These are phyloP conservation scores for Anagyrus pseudococci DNA, from an alignment of 2,888 invertebrate species.

Conservation along the genomic window DNA sequence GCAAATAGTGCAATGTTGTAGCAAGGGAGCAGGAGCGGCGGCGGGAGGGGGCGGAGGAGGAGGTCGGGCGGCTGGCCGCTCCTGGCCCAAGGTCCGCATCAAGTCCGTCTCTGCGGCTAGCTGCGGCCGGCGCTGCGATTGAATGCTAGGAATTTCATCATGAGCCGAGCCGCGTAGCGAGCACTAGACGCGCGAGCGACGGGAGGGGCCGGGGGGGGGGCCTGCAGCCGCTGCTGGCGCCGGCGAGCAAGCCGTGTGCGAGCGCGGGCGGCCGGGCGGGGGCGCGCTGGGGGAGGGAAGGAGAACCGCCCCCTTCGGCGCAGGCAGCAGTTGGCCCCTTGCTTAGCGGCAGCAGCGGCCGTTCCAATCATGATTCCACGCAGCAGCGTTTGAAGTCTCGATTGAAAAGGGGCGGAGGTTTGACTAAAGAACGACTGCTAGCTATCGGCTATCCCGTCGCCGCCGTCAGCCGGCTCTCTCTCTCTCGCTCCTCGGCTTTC, in stretches of 20 bases:
- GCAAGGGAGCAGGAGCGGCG: background rate
- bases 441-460: slow-evolving; percentile 49
- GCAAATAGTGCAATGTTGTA: no score
- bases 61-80: no score
- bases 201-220: slow-evolving; percentile 49
- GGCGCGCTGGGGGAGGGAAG: no score
- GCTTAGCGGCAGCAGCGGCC: slow-evolving; percentile 57
- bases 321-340: slow-evolving; percentile 56
- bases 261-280: slow-evolving; percentile 62
- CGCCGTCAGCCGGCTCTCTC: slow-evolving; percentile 46
- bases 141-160: slow-evolving; percentile 63
- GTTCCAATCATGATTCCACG: slow-evolving; percentile 62
- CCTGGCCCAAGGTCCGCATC: no score
- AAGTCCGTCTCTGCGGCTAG: background rate
- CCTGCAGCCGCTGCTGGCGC: background rate
- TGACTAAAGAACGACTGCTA: slow-evolving; percentile 61
- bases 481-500: slow-evolving; percentile 37
- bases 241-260: background rate
- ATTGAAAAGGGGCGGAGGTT: slow-evolving; percentile 62
- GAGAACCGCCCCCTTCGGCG: slow-evolving; percentile 55
- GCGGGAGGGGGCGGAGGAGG: background rate
- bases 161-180: no score
- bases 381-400: slow-evolving; percentile 62
- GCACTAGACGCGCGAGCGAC: slow-evolving; percentile 62
- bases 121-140: slow-evolving; percentile 57